Evolutionary conservation across 2,888 invertebrate genomes (phyloP).

Genomic region (Trachelus stipa): DNA sequence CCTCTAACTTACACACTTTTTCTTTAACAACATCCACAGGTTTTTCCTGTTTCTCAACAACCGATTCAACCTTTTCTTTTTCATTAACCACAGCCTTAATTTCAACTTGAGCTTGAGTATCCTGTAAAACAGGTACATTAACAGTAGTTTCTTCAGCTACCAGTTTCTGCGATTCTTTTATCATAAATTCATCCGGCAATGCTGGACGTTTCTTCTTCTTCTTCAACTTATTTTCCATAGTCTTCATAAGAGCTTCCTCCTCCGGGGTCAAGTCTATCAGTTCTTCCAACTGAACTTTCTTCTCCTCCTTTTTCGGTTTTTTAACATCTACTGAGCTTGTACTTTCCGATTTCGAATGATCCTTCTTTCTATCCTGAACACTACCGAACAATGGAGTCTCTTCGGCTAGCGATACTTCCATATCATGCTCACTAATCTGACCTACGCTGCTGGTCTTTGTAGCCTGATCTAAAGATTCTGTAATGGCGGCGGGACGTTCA

Average conservation of each 20-base stretch:
- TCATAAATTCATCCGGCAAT: slow-evolving; percentile 32
- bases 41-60: slow-evolving; percentile 1
- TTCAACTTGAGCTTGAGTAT: slow-evolving; percentile 1
- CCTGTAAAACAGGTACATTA: slow-evolving; percentile 2
- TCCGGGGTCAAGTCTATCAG: slow-evolving; percentile 20
- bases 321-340: neutral
- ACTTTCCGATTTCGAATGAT: slow-evolving; percentile 29
- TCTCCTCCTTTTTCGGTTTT: slow-evolving; percentile 11
- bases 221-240: slow-evolving; percentile 37
- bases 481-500: slow-evolving; percentile 27
- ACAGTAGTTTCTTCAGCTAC: slow-evolving; percentile 12
- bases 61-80: neutral
- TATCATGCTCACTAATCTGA: slow-evolving; percentile 13
- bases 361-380: slow-evolving; percentile 54
- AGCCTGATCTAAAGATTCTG: slow-evolving; percentile 23
- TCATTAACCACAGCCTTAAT: neutral
- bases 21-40: slow-evolving; percentile 14
- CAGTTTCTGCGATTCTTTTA: slow-evolving; percentile 27
- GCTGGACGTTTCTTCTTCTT: slow-evolving; percentile 43
- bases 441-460: slow-evolving; percentile 20
- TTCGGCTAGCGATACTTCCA: slow-evolving; percentile 27
- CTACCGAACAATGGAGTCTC: slow-evolving; percentile 57
- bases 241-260: slow-evolving; percentile 30
- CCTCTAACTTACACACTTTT: slow-evolving; percentile 1
- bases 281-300: slow-evolving; percentile 16